Evolutionary conservation across 2,113 vertebrate species (phyloP).

Genomic region (Holacanthus passer): DNA sequence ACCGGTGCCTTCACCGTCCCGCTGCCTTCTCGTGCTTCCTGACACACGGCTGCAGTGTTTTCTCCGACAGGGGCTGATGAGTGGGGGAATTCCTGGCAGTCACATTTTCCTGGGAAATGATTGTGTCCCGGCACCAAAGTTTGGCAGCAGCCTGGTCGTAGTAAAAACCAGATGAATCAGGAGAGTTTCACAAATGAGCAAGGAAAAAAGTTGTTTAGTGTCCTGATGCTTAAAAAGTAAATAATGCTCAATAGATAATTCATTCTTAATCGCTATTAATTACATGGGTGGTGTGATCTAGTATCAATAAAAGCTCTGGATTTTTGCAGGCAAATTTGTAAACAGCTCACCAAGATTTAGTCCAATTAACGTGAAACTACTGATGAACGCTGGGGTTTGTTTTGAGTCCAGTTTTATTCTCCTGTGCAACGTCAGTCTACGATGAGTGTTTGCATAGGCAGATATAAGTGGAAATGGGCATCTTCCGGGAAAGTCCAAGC

Average conservation of each 20-base stretch:
- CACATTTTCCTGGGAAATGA: constrained; percentile 86
- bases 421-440: neutral
- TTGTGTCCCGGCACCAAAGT: constrained; percentile 73
- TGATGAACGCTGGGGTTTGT: neutral
- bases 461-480: constrained; percentile 30
- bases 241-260: neutral
- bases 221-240: neutral
- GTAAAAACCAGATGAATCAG: neutral
- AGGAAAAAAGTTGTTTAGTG: neutral
- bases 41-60: constrained; percentile 79
- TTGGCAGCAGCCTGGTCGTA: constrained; percentile 27
- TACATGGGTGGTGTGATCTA: no score
- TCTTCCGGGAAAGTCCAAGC: constrained; percentile 72
- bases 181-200: constrained; percentile 1
- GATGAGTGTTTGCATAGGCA: neutral
- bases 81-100: constrained; percentile 87
- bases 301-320: neutral
- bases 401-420: constrained; percentile 5
- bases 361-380: constrained; percentile 2
- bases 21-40: constrained; percentile 58
- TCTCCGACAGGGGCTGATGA: constrained; percentile 75
- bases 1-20: constrained; percentile 55
- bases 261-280: neutral
- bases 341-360: neutral
- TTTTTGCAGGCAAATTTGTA: constrained; percentile 15